Percentiles rank a stretch among this genome's conserved stretches.
Conservation (phyloP, 2,113 vertebrate species). For the Dendropsophus ebraccatus region DNA sequence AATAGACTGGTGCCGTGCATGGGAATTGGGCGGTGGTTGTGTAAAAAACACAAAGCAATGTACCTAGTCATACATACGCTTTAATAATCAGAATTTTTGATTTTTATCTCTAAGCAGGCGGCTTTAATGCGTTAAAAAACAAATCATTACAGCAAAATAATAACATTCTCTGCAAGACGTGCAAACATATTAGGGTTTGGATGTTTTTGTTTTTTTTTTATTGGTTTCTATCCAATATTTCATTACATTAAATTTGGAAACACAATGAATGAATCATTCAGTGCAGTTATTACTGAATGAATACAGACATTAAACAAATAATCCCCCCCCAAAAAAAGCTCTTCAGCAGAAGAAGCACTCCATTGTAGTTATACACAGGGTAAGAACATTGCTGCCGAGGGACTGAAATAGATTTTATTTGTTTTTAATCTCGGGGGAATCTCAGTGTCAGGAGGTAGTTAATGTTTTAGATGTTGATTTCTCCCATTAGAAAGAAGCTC, state of each 20-base stretch:
- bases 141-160: neutral
- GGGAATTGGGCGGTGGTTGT: too few relatives aligned
- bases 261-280: neutral
- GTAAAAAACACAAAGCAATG: too few relatives aligned
- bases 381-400: neutral
- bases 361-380: neutral
- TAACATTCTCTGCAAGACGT: too few relatives aligned
- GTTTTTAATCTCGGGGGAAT: constrained; percentile 26
- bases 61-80: too few relatives aligned
- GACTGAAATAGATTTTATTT: constrained; percentile 27
- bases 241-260: neutral
- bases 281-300: neutral
- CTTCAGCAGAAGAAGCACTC: neutral
- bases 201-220: too few relatives aligned
- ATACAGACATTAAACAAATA: neutral
- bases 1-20: too few relatives aligned
- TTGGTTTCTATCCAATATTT: neutral
- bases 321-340: too few relatives aligned
- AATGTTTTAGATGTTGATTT: constrained; percentile 42
- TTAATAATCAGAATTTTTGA: too few relatives aligned
- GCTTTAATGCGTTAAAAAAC: neutral
- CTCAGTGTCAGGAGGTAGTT: constrained; percentile 27
- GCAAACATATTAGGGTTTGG: too few relatives aligned
- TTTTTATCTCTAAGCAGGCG: too few relatives aligned
- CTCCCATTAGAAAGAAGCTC: constrained; percentile 31